Conservation (phyloP, 2,113 vertebrate species). For the Xiphias gladius region DNA sequence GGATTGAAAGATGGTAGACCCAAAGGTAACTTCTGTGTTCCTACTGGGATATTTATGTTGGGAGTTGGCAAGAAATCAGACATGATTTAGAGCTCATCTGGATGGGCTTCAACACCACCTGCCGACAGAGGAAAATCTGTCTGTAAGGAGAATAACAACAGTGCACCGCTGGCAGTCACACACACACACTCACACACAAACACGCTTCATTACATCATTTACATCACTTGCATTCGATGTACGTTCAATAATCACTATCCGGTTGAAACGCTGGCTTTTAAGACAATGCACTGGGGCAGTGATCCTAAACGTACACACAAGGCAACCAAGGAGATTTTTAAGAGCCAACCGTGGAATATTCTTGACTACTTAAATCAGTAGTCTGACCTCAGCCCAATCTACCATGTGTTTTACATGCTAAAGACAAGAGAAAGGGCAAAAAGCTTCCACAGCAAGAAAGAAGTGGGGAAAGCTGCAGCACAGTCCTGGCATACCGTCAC, state of each 20-base stretch:
- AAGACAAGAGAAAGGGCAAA: background rate
- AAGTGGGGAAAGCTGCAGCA: background rate
- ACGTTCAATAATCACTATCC: background rate
- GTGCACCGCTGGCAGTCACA: conserved; percentile 20
- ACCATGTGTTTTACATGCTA: background rate
- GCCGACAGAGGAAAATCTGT: conserved; percentile 46
- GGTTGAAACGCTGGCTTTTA: conserved; percentile 4
- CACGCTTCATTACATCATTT: conserved; percentile 35
- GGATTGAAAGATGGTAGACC: conserved; percentile 66
- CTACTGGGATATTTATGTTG: conserved; percentile 73
- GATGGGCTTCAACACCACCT: conserved; percentile 69
- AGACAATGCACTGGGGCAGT: background rate
- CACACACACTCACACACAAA: conserved; percentile 11
- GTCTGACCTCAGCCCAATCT: background rate
- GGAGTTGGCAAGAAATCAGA: conserved; percentile 63
- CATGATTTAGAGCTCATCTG: conserved; percentile 76
- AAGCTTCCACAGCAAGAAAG: background rate
- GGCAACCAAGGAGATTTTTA: background rate
- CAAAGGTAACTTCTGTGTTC: conserved; percentile 69
- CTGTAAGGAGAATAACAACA: conserved; percentile 42
- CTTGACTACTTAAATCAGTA: background rate
- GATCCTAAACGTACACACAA: background rate
- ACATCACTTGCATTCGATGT: background rate
- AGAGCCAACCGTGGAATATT: background rate
- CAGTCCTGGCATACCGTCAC: too few relatives aligned